Evolutionary conservation across 2,888 invertebrate genomes (phyloP).

Genomic region (Conus canariensis): DNA sequence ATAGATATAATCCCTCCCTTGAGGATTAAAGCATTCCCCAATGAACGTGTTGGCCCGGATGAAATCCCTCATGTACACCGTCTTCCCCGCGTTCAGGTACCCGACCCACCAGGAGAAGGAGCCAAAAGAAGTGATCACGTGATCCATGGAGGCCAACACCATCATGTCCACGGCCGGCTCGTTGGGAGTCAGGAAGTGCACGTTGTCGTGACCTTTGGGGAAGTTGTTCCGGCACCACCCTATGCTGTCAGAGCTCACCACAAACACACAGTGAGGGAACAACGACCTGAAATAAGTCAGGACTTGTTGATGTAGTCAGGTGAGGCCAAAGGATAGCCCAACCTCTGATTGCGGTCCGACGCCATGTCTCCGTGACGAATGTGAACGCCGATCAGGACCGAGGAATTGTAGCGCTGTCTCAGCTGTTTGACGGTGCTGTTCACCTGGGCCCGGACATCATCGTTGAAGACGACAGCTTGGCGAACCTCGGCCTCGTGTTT

Average conservation of each 20-base stretch:
- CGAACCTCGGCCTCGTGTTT: background rate
- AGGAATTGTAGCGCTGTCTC: background rate
- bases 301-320: conserved; percentile 54
- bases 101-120: conserved; percentile 65
- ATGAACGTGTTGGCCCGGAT: conserved; percentile 7
- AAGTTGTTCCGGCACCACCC: conserved; percentile 55
- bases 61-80: conserved; percentile 55
- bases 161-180: conserved; percentile 56
- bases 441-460: background rate
- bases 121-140: conserved; percentile 61
- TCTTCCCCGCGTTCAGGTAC: conserved; percentile 55
- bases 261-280: conserved; percentile 52
- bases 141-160: conserved; percentile 58
- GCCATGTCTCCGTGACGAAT: conserved; percentile 38
- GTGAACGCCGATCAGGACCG: conserved; percentile 29
- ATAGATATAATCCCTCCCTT: conserved; percentile 29
- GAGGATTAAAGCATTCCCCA: background rate
- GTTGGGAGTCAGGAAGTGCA: background rate
- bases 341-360: background rate
- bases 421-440: background rate
- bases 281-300: conserved; percentile 50
- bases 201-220: conserved; percentile 6
- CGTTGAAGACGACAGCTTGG: conserved; percentile 8
- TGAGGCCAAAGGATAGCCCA: conserved; percentile 54
- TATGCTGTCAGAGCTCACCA: conserved; percentile 57